Evolutionary conservation across 2,113 vertebrate species (phyloP), one percentile per base, ranked within the genome.

Genomic region (Emydura subglobosa): DNA sequence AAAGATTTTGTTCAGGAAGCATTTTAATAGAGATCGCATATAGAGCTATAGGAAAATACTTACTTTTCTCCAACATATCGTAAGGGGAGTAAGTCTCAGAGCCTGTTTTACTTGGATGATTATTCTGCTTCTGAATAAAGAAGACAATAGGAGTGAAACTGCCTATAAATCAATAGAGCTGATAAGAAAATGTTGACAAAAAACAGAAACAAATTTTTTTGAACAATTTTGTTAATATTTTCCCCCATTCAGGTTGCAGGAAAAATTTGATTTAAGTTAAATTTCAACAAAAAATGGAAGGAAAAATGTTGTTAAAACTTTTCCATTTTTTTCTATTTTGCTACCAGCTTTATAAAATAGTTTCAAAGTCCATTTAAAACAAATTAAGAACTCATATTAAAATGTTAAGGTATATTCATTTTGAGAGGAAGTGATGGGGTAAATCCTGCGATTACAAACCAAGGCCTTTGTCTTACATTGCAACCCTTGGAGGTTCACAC

Each of bases 1-100:
- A 34, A 53, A 92, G 92, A 85, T 34, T 59, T 14, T 84, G 5
- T 78, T 92, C n/a, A 59, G 54, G 14, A 93, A 85, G 80, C 49
- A 89, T 89, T 96, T 92, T 85, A 31, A 94, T 50, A 76, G 2
- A 34, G n/a, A 24, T 7, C 4, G 9, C 4, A 79, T 84, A 68
- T 59, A 91, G 24, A 5, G 55, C 8, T 31, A 22, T 7, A 4
- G 19, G 6, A 88, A 86, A 86, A 88, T 4, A 47, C 1, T 61
- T 80, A 79, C 3, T 85, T 54, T 53, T 54, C 12, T 92, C 87
- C 90, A 6, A n/a, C 53, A 55, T 0, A 0, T 16, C 5, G 12
- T 53, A 85, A 94, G 86, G 27, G 6, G 31, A 4, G n/a, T 8
- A 86, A 85, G 7, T 19, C 39, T 85, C 57, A 74, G 6, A 51